Evolutionary conservation across 1,140 invertebrate species (phyloP), one percentile per base, ranked within the genome.

Genomic region (Tachypleus tridentatus): DNA sequence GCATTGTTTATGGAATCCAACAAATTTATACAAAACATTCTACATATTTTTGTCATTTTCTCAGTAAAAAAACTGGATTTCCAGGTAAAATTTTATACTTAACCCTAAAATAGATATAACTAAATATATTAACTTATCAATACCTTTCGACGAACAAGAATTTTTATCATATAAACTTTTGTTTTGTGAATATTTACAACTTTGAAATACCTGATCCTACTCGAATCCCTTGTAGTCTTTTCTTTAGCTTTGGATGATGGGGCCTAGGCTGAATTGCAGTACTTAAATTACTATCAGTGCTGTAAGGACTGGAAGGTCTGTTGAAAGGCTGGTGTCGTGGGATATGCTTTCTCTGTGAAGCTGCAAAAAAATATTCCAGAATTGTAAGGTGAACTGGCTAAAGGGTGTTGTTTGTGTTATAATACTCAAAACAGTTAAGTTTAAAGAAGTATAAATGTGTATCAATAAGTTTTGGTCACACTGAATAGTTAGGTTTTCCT

Each of bases 241-340:
- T 29, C 29, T 65, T 78, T 71, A 62, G 77, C 75, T 72, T 78
- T 76, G 5, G 75, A 72, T 62, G 75, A 76, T 29, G 74, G 76
- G 65, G 64, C 58, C 11, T 67, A 59, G 7, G 76, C 69, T 61
- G 75, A 67, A 68, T 29, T 29, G 29, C 78, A 76, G 70, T 78
- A 75, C 67, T 63, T 4, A n/a, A 63, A 71, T 78, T 80, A 66
- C 77, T 79, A 67, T 80, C 78, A 4, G 77, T 78, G 63, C 77
- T 79, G 68, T 80, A 79, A 8, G 78, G 77, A 69, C 77, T 78
- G 48, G 74, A 70, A 3, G 78, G 75, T 10, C 78, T 68, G 5
- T 68, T 67, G 48, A 62, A 48, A 4, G 70, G 67, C 52, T 74
- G 70, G 47, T 72, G 70, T 49, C 69, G 62, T 29, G 64, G 70